Conservation (phyloP, 1,140 invertebrate genomes). For the Pissodes strobi region DNA sequence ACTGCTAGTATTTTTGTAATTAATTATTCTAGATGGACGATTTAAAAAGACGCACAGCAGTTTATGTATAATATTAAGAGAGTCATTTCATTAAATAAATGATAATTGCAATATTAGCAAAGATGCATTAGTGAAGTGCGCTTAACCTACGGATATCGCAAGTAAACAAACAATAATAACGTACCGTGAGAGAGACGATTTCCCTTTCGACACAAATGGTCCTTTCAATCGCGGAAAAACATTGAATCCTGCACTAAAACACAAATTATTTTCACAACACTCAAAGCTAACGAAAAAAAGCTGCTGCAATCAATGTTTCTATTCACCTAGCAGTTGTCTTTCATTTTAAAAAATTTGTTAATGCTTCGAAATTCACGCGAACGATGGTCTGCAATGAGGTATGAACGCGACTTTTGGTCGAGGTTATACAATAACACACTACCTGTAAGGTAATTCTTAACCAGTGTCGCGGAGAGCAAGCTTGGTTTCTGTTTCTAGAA, state of each 20-base stretch:
- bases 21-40: not conserved
- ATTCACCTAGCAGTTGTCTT: not conserved
- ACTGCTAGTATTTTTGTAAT: not conserved
- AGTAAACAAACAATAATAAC: conserved; percentile 5
- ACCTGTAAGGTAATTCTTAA: conserved; percentile 32
- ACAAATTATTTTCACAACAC: not conserved
- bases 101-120: not conserved
- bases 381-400: not conserved
- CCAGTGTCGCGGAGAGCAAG: conserved; percentile 25
- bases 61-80: not conserved
- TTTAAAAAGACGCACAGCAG: not conserved
- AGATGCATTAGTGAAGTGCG: not conserved
- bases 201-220: conserved; percentile 19
- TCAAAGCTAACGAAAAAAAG: not conserved
- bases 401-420: conserved; percentile 9
- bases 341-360: not conserved
- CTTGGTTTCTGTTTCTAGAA: conserved; percentile 8
- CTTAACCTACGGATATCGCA: not conserved
- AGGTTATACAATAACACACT: conserved; percentile 25
- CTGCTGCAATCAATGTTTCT: not conserved
- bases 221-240: not conserved
- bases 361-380: conserved; percentile 6
- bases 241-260: conserved; percentile 4
- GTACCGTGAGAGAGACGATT: conserved; percentile 11
- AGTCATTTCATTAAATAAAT: not conserved